Base-by-base conservation (phyloP, 2,113 vertebrate species). In the Neolamprologus longior region DNA sequence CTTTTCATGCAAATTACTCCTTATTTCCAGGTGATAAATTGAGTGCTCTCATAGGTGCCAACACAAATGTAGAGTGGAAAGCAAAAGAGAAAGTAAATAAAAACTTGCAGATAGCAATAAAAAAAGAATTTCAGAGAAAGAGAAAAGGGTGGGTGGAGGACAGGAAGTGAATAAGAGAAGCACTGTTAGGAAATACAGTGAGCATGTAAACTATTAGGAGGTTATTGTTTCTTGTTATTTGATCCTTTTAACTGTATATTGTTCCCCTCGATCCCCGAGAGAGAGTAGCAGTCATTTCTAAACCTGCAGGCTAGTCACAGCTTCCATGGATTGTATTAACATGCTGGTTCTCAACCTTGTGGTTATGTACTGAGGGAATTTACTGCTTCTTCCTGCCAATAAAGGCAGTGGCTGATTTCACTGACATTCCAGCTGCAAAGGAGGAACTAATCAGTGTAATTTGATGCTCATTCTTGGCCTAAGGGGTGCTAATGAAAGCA, bases 271-370 rank as follows among this genome's bases (percentile, higher is more conserved):
- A 80, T 79, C 24, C 37, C 84, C 63, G 4, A 26, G 86, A 85
- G 94, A 88, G 10, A 42, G 6, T 12, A 80, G 87, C 73, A 81
- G 80, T 13, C 26, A 17, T 89, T 82, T 83, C 9, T 79, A 85
- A 92, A 89, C 35, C 57, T 86, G 86, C 42, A 35, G 90, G 26
- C 47, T 4, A 31, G 84, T 92, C 91, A 93, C 7, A 63, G 80
- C 92, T 92, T 95, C 92, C 92, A 84, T 37, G 57, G 86, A 93
- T 95, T 94, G 91, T 94, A 71, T 47, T 73, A 78, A 26, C 6
- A n/a, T 3, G 8, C 47, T 61, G 47, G 80, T 83, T 92, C 85
- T 45, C 81, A 81, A 81, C 63, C 80, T 84, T 82, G 81, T 50
- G 61, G 37, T 15, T 45, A 31, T 31, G 26, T 19, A 26, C 76